Evolutionary conservation across 2,888 invertebrate genomes (phyloP).

Genomic region (Melinopterus prodromus): DNA sequence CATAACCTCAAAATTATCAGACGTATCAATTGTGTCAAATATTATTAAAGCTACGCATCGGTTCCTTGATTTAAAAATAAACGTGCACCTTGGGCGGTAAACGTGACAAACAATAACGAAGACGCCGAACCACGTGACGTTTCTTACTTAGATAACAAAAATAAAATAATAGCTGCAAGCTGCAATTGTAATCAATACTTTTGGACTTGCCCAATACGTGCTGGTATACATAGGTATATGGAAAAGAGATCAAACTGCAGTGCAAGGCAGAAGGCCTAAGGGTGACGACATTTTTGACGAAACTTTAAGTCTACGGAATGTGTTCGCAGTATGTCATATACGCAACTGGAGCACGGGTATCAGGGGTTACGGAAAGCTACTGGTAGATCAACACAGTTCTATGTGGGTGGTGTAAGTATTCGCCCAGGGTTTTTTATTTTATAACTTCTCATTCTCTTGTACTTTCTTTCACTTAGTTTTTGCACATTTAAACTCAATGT

Average conservation of each 20-base stretch:
- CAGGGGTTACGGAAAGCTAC: conserved; percentile 77
- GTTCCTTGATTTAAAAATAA: neutral
- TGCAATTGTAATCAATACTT: neutral
- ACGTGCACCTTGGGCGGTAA: neutral
- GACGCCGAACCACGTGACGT: neutral
- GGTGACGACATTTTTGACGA: neutral
- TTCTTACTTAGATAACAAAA: neutral
- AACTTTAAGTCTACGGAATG: conserved; percentile 29
- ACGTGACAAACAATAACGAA: neutral
- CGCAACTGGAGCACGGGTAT: conserved; percentile 92
- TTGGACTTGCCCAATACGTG: neutral
- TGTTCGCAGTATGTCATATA: conserved; percentile 78
- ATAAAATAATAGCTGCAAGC: neutral
- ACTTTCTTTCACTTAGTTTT: conserved; percentile 22
- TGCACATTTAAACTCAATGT: conserved; percentile 10
- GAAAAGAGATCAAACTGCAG: conserved; percentile 4
- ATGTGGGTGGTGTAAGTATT: conserved; percentile 74
- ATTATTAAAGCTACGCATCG: neutral
- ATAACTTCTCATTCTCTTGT: conserved; percentile 27
- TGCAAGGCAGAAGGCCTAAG: neutral
- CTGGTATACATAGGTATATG: neutral
- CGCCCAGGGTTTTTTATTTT: conserved; percentile 12
- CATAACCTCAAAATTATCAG: neutral
- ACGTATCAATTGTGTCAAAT: neutral
- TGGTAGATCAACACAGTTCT: conserved; percentile 69